Evolutionary conservation across 1,140 invertebrate genomes (phyloP), one percentile per base, ranked within the genome.

Genomic region (Euglossa dilemma): DNA sequence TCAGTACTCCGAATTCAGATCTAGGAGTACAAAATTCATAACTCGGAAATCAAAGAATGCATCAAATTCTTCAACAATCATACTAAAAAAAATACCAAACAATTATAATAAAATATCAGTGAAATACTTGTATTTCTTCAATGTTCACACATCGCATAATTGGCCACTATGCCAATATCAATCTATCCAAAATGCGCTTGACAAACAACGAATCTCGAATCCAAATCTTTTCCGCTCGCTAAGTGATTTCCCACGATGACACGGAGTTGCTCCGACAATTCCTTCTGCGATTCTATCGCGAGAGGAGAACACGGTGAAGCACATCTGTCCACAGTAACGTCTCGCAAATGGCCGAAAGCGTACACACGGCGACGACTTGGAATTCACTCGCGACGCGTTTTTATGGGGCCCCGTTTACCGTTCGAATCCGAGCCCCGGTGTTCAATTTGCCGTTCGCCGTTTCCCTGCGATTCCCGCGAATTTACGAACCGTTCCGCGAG

Each of bases 241-340:
- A 64, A 50, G 52, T 80, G 52, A 56, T 80, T 73, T 64, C 47
- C 28, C 28, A 25, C 57, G 28, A 18, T 6, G 14, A 57, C 16
- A 45, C n/a, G 18, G 73, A 80, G 52, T 80, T 80, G 47, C 28
- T 43, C 28, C 45, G 78, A 72, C 69, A 73, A 80, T 80, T 80
- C 52, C 57, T n/a, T n/a, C 28, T 14, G 6, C 23, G n/a, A 50
- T 59, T 18, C 43, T n/a, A 20, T 18, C 11, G 28, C n/a, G 18
- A 23, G 20, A 11, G 36, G 14, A 56, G 61, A 43, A 28, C 47
- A 25, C 25, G 6, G 69, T 45, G 47, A 80, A 73, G 57, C 47
- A 64, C 45, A 64, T 73, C 73, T 73, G 23, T 54, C 47, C 25
- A 12, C 9, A 28, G 47, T 28, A 11, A 47, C 8, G 76, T 69